phyloP scores from a whole-genome alignment of 2,888 invertebrate genomes.

The Leptinotarsa tumamoca region DNA sequence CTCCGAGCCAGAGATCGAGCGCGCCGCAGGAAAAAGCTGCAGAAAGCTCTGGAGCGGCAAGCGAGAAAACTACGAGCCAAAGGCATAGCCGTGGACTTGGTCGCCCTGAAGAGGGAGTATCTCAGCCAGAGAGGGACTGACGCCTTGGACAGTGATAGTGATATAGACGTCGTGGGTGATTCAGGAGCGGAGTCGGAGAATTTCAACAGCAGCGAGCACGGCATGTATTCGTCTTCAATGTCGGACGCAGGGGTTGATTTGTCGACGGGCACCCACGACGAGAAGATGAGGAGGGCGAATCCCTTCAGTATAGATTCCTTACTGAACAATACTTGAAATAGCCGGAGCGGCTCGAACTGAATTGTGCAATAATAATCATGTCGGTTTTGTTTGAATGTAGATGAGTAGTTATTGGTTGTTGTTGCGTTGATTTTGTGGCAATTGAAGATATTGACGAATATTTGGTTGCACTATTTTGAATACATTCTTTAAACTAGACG shows the following conservation, averaged over 20 bases:
- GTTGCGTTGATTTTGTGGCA: neutral
- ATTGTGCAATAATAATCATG: conserved; percentile 55
- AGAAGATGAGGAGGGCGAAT: conserved; percentile 74
- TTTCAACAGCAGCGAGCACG: conserved; percentile 69
- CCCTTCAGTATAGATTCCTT: conserved; percentile 93
- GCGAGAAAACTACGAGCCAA: conserved; percentile 92
- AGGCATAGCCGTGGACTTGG: conserved; percentile 89
- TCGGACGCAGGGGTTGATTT: conserved; percentile 64
- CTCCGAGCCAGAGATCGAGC: conserved; percentile 87
- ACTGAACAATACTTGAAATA: conserved; percentile 78
- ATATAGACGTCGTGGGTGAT: conserved; percentile 88
- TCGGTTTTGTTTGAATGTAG: conserved; percentile 29
- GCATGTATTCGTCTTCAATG: conserved; percentile 54
- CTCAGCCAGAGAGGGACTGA: conserved; percentile 80
- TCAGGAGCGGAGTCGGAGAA: conserved; percentile 80
- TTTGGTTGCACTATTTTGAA: neutral
- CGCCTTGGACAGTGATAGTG: conserved; percentile 72
- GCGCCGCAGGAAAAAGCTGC: conserved; percentile 89
- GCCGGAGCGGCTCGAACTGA: conserved; percentile 27
- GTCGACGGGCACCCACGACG: conserved; percentile 66
- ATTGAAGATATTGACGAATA: neutral
- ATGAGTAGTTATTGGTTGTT: conserved; percentile 28
- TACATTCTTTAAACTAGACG: neutral
- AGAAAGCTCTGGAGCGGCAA: conserved; percentile 91
- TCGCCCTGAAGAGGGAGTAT: conserved; percentile 87